Conservation (phyloP, 2,797 vertebrate genomes). For the Urosaurus nigricauda region DNA sequence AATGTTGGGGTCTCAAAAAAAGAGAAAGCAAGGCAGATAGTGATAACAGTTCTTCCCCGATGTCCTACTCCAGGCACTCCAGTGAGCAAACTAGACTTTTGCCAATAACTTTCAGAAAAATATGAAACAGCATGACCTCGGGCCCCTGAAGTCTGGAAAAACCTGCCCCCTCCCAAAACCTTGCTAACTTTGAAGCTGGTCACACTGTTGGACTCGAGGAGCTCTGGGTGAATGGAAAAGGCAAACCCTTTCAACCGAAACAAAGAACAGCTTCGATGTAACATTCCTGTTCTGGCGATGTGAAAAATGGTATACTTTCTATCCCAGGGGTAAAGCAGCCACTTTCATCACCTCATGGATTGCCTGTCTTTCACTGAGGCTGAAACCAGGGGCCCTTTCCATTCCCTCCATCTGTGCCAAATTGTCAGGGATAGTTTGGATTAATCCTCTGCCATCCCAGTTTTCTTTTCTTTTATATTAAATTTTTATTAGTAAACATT, state of each 20-base stretch:
- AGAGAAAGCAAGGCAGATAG: not conserved
- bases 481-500: too few relatives aligned
- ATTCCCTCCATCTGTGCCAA: too few relatives aligned
- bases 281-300: conserved; percentile 59
- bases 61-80: not conserved
- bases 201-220: not conserved
- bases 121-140: not conserved
- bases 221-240: not conserved
- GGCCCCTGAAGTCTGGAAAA: conserved; percentile 34
- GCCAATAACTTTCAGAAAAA: conserved; percentile 22
- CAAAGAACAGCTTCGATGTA: not conserved
- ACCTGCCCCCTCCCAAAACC: conserved; percentile 28
- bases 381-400: not conserved
- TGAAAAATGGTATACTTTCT: conserved; percentile 57
- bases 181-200: conserved; percentile 34
- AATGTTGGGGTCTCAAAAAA: not conserved
- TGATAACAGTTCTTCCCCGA: not conserved
- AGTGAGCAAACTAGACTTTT: not conserved
- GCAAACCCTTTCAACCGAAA: not conserved
- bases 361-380: not conserved
- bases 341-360: not conserved
- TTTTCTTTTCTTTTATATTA: too few relatives aligned
- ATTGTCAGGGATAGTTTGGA: too few relatives aligned
- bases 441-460: too few relatives aligned
- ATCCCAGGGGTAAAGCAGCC: conserved; percentile 64